These are phyloP conservation scores for Heliothis subflexa DNA, from an alignment of 1,140 invertebrate genomes.

Conservation along the genomic window DNA sequence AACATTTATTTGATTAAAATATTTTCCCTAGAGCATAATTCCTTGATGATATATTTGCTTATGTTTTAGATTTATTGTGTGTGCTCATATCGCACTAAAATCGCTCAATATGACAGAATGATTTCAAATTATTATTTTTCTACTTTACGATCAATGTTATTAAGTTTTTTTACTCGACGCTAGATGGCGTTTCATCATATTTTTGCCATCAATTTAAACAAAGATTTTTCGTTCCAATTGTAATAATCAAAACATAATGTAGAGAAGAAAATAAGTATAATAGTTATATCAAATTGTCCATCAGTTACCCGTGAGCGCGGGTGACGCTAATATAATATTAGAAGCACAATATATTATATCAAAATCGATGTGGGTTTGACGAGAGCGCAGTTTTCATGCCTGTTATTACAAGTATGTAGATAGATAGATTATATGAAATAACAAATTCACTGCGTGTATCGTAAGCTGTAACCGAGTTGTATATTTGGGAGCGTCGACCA, in stretches of 20 bases:
- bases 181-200: conserved; percentile 21
- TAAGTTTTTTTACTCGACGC: conserved; percentile 4
- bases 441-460: conserved; percentile 53
- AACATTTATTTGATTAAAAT: conserved; percentile 11
- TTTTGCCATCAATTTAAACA: background rate
- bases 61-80: background rate
- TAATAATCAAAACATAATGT: background rate
- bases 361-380: conserved; percentile 34
- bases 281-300: conserved; percentile 5
- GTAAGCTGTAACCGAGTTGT: conserved; percentile 42
- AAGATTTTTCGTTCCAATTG: background rate
- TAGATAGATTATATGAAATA: conserved; percentile 53
- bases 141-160: conserved; percentile 14
- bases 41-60: background rate
- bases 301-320: background rate
- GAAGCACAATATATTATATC: conserved; percentile 19
- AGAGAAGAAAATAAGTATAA: background rate
- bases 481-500: conserved; percentile 41
- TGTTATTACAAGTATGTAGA: conserved; percentile 50
- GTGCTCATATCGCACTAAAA: background rate
- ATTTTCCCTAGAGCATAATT: conserved; percentile 1
- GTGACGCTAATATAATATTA: conserved; percentile 6
- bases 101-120: conserved; percentile 20
- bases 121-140: background rate
- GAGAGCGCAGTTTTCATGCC: conserved; percentile 37